Evolutionary conservation across 2,797 vertebrate genomes (phyloP).

Genomic region (Cygnus olor): DNA sequence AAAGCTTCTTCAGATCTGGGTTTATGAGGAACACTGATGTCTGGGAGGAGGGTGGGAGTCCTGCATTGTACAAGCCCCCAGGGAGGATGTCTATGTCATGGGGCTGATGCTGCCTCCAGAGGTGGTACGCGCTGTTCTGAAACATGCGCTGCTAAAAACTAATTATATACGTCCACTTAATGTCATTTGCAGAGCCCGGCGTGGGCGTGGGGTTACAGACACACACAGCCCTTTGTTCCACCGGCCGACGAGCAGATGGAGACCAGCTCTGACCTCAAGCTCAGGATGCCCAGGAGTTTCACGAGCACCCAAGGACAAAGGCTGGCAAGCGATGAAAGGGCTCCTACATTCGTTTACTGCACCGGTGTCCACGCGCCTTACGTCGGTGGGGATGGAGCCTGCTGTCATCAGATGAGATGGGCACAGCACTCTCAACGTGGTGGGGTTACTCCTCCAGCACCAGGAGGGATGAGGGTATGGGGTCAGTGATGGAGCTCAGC

Average conservation of each 20-base stretch:
- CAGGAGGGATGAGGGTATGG: rapidly evolving
- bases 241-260: background rate
- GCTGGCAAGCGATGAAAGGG: conserved; percentile 63
- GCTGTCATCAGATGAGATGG: background rate
- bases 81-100: background rate
- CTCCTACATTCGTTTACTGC: background rate
- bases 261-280: background rate
- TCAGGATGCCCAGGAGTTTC: conserved; percentile 52
- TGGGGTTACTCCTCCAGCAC: background rate
- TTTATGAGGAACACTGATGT: background rate
- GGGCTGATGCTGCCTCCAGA: background rate
- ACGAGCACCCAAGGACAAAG: conserved; percentile 41
- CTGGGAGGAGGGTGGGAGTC: background rate
- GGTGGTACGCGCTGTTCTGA: background rate
- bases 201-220: background rate
- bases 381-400: background rate
- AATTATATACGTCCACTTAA: background rate
- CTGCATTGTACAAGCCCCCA: background rate
- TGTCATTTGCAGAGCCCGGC: conserved; percentile 27
- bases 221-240: conserved; percentile 30
- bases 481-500: background rate
- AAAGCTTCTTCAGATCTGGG: background rate
- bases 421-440: background rate
- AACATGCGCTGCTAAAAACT: rapidly evolving
- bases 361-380: rapidly evolving